Evolutionary conservation across 2,113 vertebrate species (phyloP).

Genomic region (Chionis minor): DNA sequence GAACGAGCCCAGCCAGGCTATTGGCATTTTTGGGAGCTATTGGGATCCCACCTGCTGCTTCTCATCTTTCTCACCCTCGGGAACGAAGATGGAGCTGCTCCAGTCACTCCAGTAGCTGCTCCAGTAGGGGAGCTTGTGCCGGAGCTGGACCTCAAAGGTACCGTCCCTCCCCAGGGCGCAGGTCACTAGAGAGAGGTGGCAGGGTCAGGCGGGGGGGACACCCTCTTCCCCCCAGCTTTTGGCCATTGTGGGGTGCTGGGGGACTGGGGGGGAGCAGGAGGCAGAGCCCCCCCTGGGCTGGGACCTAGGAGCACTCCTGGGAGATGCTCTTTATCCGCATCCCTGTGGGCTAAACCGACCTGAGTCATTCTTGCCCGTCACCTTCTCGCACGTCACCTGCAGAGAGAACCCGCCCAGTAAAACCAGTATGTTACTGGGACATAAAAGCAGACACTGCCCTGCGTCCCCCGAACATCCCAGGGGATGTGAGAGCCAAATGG

Average conservation of each 20-base stretch:
- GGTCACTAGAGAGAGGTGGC: conserved; percentile 28
- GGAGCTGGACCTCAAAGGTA: conserved; percentile 66
- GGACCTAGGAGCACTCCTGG: background rate
- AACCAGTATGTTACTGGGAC: background rate
- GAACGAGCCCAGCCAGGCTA: background rate
- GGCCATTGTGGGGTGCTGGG: background rate
- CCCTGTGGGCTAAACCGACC: background rate
- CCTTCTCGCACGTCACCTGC: conserved; percentile 47
- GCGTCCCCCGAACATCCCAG: background rate
- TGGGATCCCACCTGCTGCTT: background rate
- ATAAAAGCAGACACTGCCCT: background rate
- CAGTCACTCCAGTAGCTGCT: conserved; percentile 74
- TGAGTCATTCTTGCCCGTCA: background rate
- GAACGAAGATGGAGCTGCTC: conserved; percentile 67
- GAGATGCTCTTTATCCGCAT: background rate
- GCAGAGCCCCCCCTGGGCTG: background rate
- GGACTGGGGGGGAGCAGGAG: rapidly evolving
- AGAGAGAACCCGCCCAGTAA: background rate
- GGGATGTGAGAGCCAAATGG: background rate
- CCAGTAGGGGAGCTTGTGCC: background rate
- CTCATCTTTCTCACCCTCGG: conserved; percentile 57
- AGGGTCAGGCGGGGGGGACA: background rate
- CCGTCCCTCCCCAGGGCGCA: background rate
- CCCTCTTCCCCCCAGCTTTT: background rate
- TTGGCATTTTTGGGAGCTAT: rapidly evolving